Percentiles rank a stretch among this genome's conserved stretches.
phyloP scores from a whole-genome alignment of 2,113 vertebrate species.

The Mirza zaza region DNA sequence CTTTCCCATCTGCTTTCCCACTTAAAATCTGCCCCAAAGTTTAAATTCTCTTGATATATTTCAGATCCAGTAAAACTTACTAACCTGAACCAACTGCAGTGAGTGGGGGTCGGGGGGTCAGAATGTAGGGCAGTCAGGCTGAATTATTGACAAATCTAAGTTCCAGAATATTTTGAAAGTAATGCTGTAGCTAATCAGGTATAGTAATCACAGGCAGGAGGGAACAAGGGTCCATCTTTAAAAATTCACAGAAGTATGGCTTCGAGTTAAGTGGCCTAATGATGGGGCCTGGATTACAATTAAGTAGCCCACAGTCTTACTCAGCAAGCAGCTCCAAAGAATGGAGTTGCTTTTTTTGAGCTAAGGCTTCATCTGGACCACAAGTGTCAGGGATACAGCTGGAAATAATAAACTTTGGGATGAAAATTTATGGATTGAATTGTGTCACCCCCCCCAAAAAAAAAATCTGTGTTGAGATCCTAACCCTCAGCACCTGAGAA shows the following conservation, averaged over 20 bases:
- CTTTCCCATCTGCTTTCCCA: slow-evolving; percentile 73
- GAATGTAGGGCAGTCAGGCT: not conserved
- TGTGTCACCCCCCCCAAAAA: not conserved
- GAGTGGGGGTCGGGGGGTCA: rapidly evolving
- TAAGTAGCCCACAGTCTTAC: not conserved
- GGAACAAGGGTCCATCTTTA: not conserved
- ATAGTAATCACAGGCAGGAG: not conserved
- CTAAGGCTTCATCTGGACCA: not conserved
- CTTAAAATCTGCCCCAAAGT: slow-evolving; percentile 70
- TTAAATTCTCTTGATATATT: slow-evolving; percentile 37
- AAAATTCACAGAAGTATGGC: not conserved
- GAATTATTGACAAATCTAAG: not conserved
- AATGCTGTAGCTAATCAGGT: not conserved
- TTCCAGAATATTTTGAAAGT: not conserved
- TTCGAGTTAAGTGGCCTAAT: not conserved
- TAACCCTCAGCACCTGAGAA: not conserved
- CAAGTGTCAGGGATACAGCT: not conserved
- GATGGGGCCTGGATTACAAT: not conserved
- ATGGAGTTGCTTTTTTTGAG: not conserved
- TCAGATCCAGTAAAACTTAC: not conserved
- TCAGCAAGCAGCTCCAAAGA: not conserved
- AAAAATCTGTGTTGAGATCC: not conserved
- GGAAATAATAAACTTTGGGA: not conserved
- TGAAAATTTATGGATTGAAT: not conserved
- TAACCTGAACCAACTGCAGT: not conserved